Percentiles rank a stretch among this genome's conserved stretches.
These are phyloP conservation scores for Blastobasis lacticolella DNA, from an alignment of 2,888 invertebrate genomes.

Conservation along the genomic window DNA sequence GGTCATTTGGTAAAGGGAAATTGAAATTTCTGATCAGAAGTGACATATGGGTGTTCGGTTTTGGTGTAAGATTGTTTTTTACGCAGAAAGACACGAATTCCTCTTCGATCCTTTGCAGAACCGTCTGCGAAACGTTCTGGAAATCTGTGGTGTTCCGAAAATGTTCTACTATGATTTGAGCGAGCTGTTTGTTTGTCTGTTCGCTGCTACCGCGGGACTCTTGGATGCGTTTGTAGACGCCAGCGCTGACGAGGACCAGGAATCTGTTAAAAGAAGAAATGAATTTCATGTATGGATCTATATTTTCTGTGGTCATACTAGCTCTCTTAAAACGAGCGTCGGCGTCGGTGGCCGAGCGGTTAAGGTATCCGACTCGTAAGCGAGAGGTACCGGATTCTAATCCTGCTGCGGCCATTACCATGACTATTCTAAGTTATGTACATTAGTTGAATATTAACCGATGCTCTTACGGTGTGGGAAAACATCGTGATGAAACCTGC, in stretches of 20 bases:
- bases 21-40: constrained; percentile 90
- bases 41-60: constrained; percentile 88
- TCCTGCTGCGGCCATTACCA: too few relatives aligned
- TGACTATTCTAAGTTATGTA: too few relatives aligned
- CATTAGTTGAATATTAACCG: too few relatives aligned
- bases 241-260: constrained; percentile 88
- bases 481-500: too few relatives aligned
- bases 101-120: constrained; percentile 88
- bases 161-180: constrained; percentile 86
- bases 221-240: constrained; percentile 87
- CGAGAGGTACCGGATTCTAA: too few relatives aligned
- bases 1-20: constrained; percentile 78
- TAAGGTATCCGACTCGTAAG: too few relatives aligned
- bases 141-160: constrained; percentile 86
- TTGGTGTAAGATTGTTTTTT: constrained; percentile 63
- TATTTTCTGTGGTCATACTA: background rate
- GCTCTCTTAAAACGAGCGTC: too few relatives aligned
- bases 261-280: constrained; percentile 70
- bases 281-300: background rate
- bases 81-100: constrained; percentile 86
- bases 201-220: constrained; percentile 81
- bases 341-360: too few relatives aligned
- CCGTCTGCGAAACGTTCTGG: constrained; percentile 88
- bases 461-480: too few relatives aligned
- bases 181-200: constrained; percentile 87